Percentiles rank a stretch among this genome's conserved stretches.
Conservation (phyloP, 2,888 invertebrate genomes). For the Crepidodera aurea region DNA sequence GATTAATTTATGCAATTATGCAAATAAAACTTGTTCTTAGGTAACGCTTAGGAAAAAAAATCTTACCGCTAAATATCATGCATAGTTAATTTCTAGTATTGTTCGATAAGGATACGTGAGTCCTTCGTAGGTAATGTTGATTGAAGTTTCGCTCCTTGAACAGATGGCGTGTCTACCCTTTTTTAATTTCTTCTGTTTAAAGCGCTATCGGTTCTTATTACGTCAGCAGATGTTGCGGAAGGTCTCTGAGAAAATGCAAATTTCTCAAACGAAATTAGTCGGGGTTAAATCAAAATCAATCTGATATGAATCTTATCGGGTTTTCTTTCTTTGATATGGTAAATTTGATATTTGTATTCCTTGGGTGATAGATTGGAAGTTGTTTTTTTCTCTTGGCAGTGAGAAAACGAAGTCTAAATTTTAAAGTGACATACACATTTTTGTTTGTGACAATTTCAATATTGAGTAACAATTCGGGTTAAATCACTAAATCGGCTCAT, state of each 20-base stretch:
- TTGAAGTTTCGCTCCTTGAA: conserved; percentile 29
- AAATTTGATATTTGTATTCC: no score
- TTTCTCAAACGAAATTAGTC: conserved; percentile 36
- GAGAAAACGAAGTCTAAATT: no score
- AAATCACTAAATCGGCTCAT: no score
- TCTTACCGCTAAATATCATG: conserved; percentile 46
- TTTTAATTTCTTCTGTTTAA: conserved; percentile 42
- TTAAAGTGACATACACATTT: no score
- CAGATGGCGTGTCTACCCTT: conserved; percentile 32
- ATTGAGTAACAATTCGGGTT: no score
- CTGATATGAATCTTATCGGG: conserved; percentile 10
- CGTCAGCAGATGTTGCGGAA: conserved; percentile 37
- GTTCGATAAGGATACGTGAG: conserved; percentile 37
- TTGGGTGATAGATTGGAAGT: no score
- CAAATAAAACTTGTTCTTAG: conserved; percentile 45
- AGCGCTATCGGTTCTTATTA: conserved; percentile 38
- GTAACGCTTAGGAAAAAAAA: conserved; percentile 35
- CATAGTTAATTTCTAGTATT: conserved; percentile 47
- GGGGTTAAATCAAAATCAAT: conserved; percentile 22
- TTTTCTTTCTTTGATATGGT: no score
- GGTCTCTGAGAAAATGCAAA: conserved; percentile 41
- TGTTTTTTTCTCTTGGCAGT: no score
- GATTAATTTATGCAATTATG: conserved; percentile 46
- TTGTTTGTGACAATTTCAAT: no score
- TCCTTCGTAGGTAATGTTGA: conserved; percentile 34